Base-by-base conservation (phyloP, 2,888 invertebrate genomes). In the Brassicogethes aeneus region DNA sequence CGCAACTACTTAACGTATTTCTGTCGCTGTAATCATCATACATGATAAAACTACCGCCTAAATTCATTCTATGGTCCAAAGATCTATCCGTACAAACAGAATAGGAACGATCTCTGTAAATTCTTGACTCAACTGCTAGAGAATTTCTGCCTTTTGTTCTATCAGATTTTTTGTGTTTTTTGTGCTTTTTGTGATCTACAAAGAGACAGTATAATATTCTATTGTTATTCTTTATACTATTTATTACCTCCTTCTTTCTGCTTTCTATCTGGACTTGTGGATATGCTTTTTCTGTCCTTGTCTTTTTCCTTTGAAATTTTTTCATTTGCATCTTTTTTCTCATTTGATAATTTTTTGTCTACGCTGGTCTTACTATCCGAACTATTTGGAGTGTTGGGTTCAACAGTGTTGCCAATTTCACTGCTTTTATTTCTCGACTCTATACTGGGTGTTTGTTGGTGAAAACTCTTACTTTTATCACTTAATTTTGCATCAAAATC, bases 1-100 rank as follows among this genome's bases (percentile, higher is more conserved):
- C 73, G 1, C 79, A 79, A 2, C 77, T 78, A 52, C 77, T 78
- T 45, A 77, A 60, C 61, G 79, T 80, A 1, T 79, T 80, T 47
- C 80, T 72, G 48, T 81, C 80, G 0, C 78, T 79, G 50, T 59
- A 65, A 37, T 70, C 65, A 41, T 65, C 67, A 44, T 59, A 62
- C 16, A 59, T 43, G 16, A 52, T 51, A n/a, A n/a, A n/a, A 33
- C 55, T 56, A 5, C 56, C 58, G 2, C 56, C 59, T 3, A 57
- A 33, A 3, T 52, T 56, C 17, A 55, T 39, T 13, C 58, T 44
- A 33, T 59, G 55, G 10, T 60, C 61, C 16, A 55, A 54, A 3
- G 66, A 66, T 16, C 66, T 51, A 37, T 68, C 69, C 1, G 69
- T 69, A 48, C 67, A 68, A n/a, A 66, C 56, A 8, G 67, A 68